Percentiles rank a stretch among this genome's conserved stretches.
Conservation (phyloP, 2,113 vertebrate genomes). For the Sapayoa aenigma region DNA sequence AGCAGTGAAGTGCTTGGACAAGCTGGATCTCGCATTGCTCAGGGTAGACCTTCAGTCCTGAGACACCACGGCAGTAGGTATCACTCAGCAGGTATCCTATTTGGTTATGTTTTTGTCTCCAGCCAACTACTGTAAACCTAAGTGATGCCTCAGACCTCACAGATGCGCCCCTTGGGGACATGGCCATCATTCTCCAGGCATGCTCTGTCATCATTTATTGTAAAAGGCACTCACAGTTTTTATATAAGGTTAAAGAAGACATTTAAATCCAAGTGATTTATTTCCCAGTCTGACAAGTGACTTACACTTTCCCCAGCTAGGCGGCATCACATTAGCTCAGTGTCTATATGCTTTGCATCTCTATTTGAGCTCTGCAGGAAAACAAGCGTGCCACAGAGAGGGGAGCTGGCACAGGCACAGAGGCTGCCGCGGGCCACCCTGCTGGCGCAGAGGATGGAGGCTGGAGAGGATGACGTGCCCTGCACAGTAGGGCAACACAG, state of each 20-base stretch:
- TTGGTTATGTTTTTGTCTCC: neutral
- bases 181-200: conserved; percentile 12
- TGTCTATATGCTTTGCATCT: conserved; percentile 46
- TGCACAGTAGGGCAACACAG: neutral
- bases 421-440: neutral
- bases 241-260: conserved; percentile 50
- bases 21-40: neutral
- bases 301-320: conserved; percentile 46
- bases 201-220: conserved; percentile 37
- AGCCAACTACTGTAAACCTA: neutral
- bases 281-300: conserved; percentile 32
- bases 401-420: conserved; percentile 18
- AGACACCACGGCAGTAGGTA: neutral
- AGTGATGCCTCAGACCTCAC: neutral
- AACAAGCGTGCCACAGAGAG: conserved; percentile 49
- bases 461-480: neutral
- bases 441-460: rapidly evolving
- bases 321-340: conserved; percentile 40
- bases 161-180: neutral
- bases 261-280: conserved; percentile 54
- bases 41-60: neutral
- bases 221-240: conserved; percentile 37
- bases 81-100: neutral
- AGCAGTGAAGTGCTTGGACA: neutral
- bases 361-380: conserved; percentile 46